A percentile compares a stretch with the other conserved stretches of the same genome.
Conservation (phyloP, 2,113 vertebrate genomes). For the Megaceryle torquata region DNA sequence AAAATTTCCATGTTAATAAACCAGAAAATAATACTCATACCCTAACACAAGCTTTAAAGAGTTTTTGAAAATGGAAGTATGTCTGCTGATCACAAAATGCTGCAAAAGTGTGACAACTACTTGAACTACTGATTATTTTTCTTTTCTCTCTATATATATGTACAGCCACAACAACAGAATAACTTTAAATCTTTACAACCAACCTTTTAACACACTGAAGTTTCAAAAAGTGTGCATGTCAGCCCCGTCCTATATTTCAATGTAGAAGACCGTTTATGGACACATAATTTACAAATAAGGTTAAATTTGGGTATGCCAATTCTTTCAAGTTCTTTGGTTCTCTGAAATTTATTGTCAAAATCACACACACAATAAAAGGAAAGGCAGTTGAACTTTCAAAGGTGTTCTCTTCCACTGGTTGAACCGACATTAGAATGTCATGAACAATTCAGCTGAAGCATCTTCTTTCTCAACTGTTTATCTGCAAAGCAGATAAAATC, state of each 20-base stretch:
- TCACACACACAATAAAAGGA: not conserved
- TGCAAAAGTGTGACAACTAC: not conserved
- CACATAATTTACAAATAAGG: not conserved
- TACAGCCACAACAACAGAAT: not conserved
- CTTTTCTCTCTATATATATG: not conserved
- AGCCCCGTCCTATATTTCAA: fast-evolving
- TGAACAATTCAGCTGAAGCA: not conserved
- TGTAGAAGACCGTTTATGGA: not conserved
- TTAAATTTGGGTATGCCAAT: not conserved
- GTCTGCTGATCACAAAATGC: not conserved
- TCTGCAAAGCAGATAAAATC: not conserved
- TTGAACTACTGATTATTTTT: not conserved
- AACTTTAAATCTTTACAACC: not conserved
- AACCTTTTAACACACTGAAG: not conserved
- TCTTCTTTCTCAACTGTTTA: not conserved
- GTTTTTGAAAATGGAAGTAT: not conserved
- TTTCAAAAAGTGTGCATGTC: not conserved
- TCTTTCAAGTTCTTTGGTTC: not conserved
- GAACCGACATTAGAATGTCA: not conserved
- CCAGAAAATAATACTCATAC: not conserved
- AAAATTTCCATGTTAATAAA: not conserved
- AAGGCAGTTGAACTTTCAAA: not conserved
- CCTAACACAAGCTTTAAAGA: not conserved
- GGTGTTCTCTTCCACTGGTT: not conserved
- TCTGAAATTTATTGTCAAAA: not conserved